Percentiles rank a stretch among this genome's conserved stretches.
These are phyloP conservation scores for Taxidea taxus DNA, from an alignment of 2,113 vertebrate species.

Conservation along the genomic window DNA sequence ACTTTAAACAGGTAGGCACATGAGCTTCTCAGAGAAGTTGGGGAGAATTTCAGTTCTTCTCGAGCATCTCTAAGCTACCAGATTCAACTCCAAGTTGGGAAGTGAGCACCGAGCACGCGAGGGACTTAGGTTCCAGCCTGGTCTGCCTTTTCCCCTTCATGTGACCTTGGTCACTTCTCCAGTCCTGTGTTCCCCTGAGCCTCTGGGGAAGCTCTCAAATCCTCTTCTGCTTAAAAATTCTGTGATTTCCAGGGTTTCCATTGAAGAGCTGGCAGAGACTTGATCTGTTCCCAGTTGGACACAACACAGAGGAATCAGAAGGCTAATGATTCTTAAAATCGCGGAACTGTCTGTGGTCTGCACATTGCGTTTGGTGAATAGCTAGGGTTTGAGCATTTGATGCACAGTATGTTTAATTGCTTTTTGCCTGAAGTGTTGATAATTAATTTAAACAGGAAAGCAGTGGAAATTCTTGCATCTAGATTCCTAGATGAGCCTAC, in stretches of 20 bases:
- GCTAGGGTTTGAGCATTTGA: not conserved
- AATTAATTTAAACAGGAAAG: constrained; percentile 36
- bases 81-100: not conserved
- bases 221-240: not conserved
- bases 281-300: constrained; percentile 23
- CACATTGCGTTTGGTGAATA: not conserved
- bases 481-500: not conserved
- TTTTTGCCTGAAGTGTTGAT: constrained; percentile 45
- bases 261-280: constrained; percentile 26
- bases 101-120: not conserved
- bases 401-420: constrained; percentile 22
- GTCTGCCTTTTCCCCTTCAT: not conserved
- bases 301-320: not conserved
- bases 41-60: not conserved
- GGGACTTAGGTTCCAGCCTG: not conserved
- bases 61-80: fast-evolving
- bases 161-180: not conserved
- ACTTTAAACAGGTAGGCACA: constrained; percentile 94
- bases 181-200: not conserved
- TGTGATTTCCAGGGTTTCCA: not conserved
- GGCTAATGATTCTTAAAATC: constrained; percentile 50
- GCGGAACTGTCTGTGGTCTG: not conserved
- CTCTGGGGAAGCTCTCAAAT: not conserved
- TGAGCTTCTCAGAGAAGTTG: not conserved
- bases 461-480: constrained; percentile 36